Base-by-base conservation (phyloP, 2,113 vertebrate genomes). In the Anhinga rufa region DNA sequence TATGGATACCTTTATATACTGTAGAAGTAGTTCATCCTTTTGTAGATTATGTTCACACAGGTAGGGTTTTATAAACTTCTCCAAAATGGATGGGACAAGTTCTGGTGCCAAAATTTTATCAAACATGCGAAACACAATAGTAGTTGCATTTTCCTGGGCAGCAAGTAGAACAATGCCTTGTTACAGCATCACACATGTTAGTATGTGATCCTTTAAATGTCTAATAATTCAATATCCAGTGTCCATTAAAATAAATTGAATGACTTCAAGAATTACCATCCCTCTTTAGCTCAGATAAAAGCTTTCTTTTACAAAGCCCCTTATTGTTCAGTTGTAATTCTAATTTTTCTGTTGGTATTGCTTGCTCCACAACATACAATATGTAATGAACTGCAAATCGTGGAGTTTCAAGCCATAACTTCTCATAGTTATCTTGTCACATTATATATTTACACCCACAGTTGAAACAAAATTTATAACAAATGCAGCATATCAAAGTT, bases 21-120 rank as follows among this genome's bases (percentile, higher is more conserved):
- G 98, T 8, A 99, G 95, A 31, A 99, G 98, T 0, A 99, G 96
- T 46, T 99, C 98, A 62, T 99, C 99, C 58, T 99, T 98, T 69
- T 98, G 97, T 75, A 99, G 94, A 52, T 97, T 92, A 61, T 99
- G 98, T 54, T 99, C 98, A 32, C 96, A 80, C 57, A 99, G 97
- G 65, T 99, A 99, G 12, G 99, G 99, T 65, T 98, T 93, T 57
- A 99, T 95, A 58, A 98, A 98, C 77, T 98, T 99, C 92, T 99
- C 98, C 68, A 99, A 95, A 42, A 98, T 93, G 1, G 97, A 97
- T 8, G 99, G 97, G 52, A 99, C 98, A 26, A 99, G 98, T 86
- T 99, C 99, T 4, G 99, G 99, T 54, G 99, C 99, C 17, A 98
- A 93, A 28, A 99, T 99, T 97, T 99, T 99, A 96, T 99, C 99